Base-by-base conservation (phyloP, 2,797 vertebrate species). In the Delichon dasypus region DNA sequence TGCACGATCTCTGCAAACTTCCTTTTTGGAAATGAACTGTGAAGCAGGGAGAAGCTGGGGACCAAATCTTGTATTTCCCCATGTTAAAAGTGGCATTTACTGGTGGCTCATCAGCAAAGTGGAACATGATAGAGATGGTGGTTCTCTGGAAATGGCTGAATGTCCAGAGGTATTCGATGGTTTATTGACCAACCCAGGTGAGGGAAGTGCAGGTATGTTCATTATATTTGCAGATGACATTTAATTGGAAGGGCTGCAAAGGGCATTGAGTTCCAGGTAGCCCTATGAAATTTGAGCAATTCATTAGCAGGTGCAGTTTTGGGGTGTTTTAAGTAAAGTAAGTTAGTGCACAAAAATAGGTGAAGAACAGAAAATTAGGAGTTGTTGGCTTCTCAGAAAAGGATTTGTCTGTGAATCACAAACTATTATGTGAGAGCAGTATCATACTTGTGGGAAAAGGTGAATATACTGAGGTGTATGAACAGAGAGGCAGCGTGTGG, bases 81-180 rank as follows among this genome's bases (percentile, higher is more conserved):
- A 5, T 44, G 10, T 61, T 78, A 68, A n/a, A 89, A 68, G 42
- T 36, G 25, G 7, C 19, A 11, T 90, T 77, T 40, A 15, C 23
- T 1, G 1, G n/a, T 54, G 22, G 17, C 57, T 55, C 23, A 20
- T 57, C 27, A 65, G 0, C n/a, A 42, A 55, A 53, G 44, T 23
- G 5, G n/a, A 27, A 29, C 7, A 19, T 1, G 11, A 13, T 32
- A 25, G 38, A n/a, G 55, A 30, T 18, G 0, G 1, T 65, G 11
- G 3, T 58, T 85, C 42, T 90, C 13, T 50, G n/a, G 82, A 82
- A 68, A 44, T 21, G 78, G 11, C 26, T 15, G 4, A 50, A 73
- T 26, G 26, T 34, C 26, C 32, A 5, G 11, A 20, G 61, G 14
- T 67, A 7, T 51, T 21, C 67, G 17, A 21, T 40, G 20, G 16